Percentiles rank a stretch among this genome's conserved stretches.
These are phyloP conservation scores for Pseudopleuronectes americanus DNA, from an alignment of 2,797 vertebrate genomes.

Conservation along the genomic window DNA sequence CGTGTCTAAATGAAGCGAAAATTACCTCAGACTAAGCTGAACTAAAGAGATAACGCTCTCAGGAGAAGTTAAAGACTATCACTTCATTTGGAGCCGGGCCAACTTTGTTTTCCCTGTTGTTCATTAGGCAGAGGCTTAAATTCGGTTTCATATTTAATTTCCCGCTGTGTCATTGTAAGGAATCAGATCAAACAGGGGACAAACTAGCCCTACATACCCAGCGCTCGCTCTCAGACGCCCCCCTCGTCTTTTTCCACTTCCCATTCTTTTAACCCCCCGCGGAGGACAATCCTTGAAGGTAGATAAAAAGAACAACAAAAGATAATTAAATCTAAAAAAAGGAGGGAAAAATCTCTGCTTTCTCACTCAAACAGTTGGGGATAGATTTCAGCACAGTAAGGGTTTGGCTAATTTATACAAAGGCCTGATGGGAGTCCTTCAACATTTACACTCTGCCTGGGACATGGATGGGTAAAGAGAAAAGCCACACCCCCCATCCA, in stretches of 20 bases:
- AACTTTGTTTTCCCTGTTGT: constrained; percentile 74
- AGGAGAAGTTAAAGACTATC: constrained; percentile 66
- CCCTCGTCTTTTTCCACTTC: constrained; percentile 81
- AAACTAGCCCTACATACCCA: constrained; percentile 77
- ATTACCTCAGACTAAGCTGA: constrained; percentile 68
- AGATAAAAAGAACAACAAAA: constrained; percentile 84
- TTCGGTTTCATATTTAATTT: constrained; percentile 82
- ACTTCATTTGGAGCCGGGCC: constrained; percentile 66
- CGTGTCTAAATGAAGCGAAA: constrained; percentile 61
- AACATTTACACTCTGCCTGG: constrained; percentile 72
- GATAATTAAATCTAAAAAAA: constrained; percentile 86
- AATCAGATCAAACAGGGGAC: constrained; percentile 81
- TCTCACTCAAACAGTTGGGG: constrained; percentile 84
- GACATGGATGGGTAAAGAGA: constrained; percentile 69
- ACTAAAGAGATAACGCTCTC: constrained; percentile 66
- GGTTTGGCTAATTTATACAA: constrained; percentile 81
- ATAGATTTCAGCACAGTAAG: constrained; percentile 82
- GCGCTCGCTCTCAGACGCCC: constrained; percentile 68
- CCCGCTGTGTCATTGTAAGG: constrained; percentile 82
- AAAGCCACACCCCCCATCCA: constrained; percentile 42
- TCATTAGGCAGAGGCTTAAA: constrained; percentile 78
- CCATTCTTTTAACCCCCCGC: constrained; percentile 84
- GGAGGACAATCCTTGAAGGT: constrained; percentile 85
- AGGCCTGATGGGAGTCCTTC: constrained; percentile 79
- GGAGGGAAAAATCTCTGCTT: constrained; percentile 75